Base-by-base conservation (phyloP, 2,888 invertebrate genomes). In the Steinernema hermaphroditum region DNA sequence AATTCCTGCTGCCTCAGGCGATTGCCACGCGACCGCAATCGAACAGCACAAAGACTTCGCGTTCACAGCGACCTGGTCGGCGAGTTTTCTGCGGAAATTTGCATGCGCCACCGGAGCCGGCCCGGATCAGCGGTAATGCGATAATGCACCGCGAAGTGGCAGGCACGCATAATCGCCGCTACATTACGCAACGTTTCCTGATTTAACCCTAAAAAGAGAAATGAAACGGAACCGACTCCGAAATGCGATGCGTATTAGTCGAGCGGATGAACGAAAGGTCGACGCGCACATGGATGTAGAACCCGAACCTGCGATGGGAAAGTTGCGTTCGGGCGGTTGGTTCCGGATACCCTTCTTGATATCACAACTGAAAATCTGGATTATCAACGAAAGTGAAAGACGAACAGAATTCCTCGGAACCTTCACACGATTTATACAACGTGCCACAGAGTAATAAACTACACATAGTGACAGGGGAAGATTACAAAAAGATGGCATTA, bases 1-100 rank as follows among this genome's bases (percentile, higher is more conserved):
- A 27, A 54, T 24, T 22, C 22, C 37, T 37, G n/a, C n/a, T n/a
- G 54, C 54, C 54, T 54, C 27, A 54, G 54, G 54, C 54, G 54
- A 54, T 27, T 19, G 27, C 22, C 54, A 54, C 54, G 54, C 54
- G 54, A 12, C 54, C 54, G 22, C 46, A 46, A 19, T 24, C 54
- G 54, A 49, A 12, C 27, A 14, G 24, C 54, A 54, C 54, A 54
- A 54, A 54, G 54, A 54, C 54, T 9, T 22, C 54, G 54, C 22
- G 9, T 54, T 27, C 54, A 8, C 8, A 14, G 22, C 49, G 46
- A 54, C 6, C 54, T 2, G 12, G 54, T 46, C 37, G n/a, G n/a
- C n/a, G 37, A 37, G 37, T 37, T 37, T 37, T 37, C 6, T 37
- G 12, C 6, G 54, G 6, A 22, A 54, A 54, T 54, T 54, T 54